These are phyloP conservation scores for Semaprochilodus insignis DNA, from an alignment of 2,797 vertebrate species.

Conservation along the genomic window DNA sequence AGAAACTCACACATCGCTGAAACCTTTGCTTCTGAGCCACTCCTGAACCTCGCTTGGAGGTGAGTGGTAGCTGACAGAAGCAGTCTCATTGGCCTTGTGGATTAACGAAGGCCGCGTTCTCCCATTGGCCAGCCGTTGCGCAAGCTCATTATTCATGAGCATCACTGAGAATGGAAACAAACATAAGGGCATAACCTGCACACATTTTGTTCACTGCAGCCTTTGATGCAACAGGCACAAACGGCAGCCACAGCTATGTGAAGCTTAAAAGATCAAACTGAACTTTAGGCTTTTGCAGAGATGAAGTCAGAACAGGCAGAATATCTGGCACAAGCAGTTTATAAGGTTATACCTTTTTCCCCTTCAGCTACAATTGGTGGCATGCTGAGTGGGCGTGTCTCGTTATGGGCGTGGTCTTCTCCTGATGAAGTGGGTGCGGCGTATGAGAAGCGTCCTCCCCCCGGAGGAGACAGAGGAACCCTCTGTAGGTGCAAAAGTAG, in stretches of 20 bases:
- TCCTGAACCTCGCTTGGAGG: conserved; percentile 74
- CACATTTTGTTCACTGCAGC: neutral
- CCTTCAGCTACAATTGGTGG: conserved; percentile 50
- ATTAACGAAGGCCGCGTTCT: conserved; percentile 64
- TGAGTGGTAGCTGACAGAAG: conserved; percentile 75
- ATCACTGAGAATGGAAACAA: conserved; percentile 62
- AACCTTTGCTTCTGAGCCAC: conserved; percentile 86
- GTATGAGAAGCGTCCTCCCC: conserved; percentile 65
- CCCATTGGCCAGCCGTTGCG: conserved; percentile 77
- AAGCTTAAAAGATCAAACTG: neutral
- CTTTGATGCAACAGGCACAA: neutral
- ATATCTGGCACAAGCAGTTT: neutral
- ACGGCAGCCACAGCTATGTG: neutral
- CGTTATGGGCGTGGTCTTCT: conserved; percentile 28
- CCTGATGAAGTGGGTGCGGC: conserved; percentile 50
- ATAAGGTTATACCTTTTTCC: conserved; percentile 65
- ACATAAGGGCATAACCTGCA: neutral
- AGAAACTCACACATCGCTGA: conserved; percentile 80
- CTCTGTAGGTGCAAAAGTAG: conserved; percentile 61
- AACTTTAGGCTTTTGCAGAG: neutral
- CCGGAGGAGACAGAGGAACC: conserved; percentile 48
- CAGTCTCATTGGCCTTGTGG: conserved; percentile 63
- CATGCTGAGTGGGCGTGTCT: conserved; percentile 63
- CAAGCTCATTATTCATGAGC: conserved; percentile 85
- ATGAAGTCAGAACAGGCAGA: neutral